Percentiles rank a stretch among this genome's conserved stretches.
These are phyloP conservation scores for Onychostruthus taczanowskii DNA, from an alignment of 2,113 vertebrate species.

Conservation along the genomic window DNA sequence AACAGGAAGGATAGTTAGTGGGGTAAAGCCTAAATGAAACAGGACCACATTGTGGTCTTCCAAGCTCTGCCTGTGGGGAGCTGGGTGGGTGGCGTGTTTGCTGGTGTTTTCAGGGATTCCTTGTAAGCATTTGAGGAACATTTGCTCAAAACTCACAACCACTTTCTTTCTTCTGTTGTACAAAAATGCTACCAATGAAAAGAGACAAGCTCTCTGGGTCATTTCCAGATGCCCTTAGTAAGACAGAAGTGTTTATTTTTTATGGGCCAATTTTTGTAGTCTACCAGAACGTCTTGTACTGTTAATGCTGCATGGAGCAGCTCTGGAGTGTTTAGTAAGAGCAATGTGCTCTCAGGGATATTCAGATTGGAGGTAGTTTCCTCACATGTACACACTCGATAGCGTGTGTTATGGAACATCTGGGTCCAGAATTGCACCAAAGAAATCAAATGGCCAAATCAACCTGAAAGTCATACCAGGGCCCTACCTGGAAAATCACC, in stretches of 20 bases:
- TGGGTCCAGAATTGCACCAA: slow-evolving; percentile 3
- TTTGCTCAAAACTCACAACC: slow-evolving; percentile 14
- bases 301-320: slow-evolving; percentile 30
- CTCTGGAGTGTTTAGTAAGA: slow-evolving; percentile 47
- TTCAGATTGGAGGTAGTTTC: slow-evolving; percentile 38
- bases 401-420: slow-evolving; percentile 30
- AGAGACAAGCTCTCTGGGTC: slow-evolving; percentile 38
- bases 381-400: neutral
- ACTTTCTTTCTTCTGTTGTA: slow-evolving; percentile 1
- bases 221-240: slow-evolving; percentile 52
- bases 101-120: neutral
- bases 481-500: neutral
- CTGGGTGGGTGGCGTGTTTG: neutral
- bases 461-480: neutral
- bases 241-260: slow-evolving; percentile 60
- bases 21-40: neutral
- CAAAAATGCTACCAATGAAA: slow-evolving; percentile 41
- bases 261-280: slow-evolving; percentile 48
- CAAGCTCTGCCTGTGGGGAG: neutral
- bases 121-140: slow-evolving; percentile 2
- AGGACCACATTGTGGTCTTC: neutral
- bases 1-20: neutral
- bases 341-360: slow-evolving; percentile 48
- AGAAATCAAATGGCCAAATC: slow-evolving; percentile 20
- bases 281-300: slow-evolving; percentile 44